These are phyloP conservation scores for Micromys minutus DNA, from an alignment of 2,113 vertebrate species.

Conservation along the genomic window DNA sequence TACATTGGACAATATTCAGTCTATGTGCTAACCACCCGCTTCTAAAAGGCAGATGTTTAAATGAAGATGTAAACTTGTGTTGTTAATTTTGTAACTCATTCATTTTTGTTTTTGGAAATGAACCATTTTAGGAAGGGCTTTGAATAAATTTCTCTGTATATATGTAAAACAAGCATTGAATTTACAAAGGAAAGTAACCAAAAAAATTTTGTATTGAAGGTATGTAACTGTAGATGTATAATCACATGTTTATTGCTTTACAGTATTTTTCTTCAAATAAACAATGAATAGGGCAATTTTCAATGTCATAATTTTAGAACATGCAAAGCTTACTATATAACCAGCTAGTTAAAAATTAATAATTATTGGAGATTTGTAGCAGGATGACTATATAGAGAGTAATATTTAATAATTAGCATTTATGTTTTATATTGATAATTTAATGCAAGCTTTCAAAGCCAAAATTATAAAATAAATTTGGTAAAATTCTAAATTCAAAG, in stretches of 20 bases:
- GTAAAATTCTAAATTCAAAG: background rate
- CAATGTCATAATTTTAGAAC: constrained; percentile 1
- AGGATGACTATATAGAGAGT: background rate
- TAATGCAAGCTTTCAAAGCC: background rate
- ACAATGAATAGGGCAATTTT: background rate
- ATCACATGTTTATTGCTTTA: background rate
- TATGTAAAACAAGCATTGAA: background rate
- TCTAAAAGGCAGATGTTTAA: background rate
- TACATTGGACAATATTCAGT: background rate
- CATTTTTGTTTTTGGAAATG: background rate
- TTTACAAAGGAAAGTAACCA: background rate
- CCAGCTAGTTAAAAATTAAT: background rate
- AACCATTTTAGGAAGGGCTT: background rate
- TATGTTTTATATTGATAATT: background rate
- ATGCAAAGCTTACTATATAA: background rate
- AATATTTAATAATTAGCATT: background rate
- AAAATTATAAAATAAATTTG: background rate
- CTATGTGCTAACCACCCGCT: background rate
- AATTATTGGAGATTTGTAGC: background rate
- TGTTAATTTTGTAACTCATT: background rate
- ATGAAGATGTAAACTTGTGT: background rate
- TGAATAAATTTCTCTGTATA: background rate
- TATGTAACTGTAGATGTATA: background rate
- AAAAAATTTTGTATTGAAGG: background rate
- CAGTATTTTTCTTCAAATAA: background rate